Base-by-base conservation (phyloP, 2,888 invertebrate species). In the Drosophila percnosoma region DNA sequence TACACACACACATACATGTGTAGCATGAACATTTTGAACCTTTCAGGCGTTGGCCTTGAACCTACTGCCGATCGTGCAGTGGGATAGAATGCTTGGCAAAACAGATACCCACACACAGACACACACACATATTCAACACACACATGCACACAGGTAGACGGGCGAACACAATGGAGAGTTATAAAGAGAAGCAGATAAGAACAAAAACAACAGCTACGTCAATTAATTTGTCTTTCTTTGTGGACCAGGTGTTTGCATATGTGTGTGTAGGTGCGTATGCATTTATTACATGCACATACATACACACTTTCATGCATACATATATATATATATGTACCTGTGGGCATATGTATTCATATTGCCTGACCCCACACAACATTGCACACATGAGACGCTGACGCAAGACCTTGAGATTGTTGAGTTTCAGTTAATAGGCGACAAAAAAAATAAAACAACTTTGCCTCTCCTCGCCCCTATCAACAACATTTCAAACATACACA, bases 301-400 rank as follows among this genome's bases (percentile, higher is more conserved):
- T 57, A 40, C 21, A 52, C 55, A 64, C 27, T 7, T 29, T n/a
- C 18, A 45, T 10, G 38, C 33, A 18, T 3, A 57, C 31, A 29
- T 15, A 36, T 40, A 45, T 38, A 11, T 33, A 53, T 21, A 52
- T 51, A 52, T 33, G 34, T 33, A 34, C 38, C 40, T 48, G 54
- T 38, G n/a, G 21, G 49, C 45, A 51, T 38, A 59, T 40, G 18
- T 31, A 48, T 64, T 69, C 40, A 34, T 65, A 55, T 76, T 75
- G 87, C 78, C 87, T 87, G 84, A 85, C 84, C 87, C 84, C 84
- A 82, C 84, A 84, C 87, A 85, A 85, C 85, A 87, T 78, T 73
- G 72, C 72, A 65, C 70, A 78, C 57, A 64, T 74, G 80, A 69
- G 62, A 58, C 71, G 75, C 79, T 79, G 79, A 71, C 76, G 69